Evolutionary conservation across 2,888 invertebrate genomes (phyloP), one percentile per base, ranked within the genome.

Genomic region (Epinotia nisella): DNA sequence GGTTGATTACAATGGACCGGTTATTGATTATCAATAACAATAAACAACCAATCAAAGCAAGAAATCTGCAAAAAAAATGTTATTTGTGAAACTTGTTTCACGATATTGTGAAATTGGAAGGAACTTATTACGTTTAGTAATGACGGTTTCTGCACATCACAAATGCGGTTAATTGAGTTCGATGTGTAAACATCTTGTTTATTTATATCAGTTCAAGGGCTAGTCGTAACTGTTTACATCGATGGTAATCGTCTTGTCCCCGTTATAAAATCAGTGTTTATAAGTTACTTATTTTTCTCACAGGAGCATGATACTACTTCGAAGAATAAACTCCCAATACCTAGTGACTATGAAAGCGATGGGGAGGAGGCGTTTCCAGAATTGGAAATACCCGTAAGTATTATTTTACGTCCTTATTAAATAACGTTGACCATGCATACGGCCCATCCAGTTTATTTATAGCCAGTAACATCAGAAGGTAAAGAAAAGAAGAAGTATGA

Each of bases 341-440:
- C 87, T 53, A 91, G 87, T 79, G 94, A 94, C 77, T 89, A 89
- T 77, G 94, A 94, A 75, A 94, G 94, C 77, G 94, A 94, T 79
- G 92, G 89, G 21, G 94, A 94, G 80, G 94, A 94, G 75, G 90
- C 92, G 15, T 91, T 93, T 76, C 87, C 87, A 29, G 94, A 94
- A 78, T 80, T 90, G 78, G 94, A 93, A 77, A 83, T 91, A 77
- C 86, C 85, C 78, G 94, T 94, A 87, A 92, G 93, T 91, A 83
- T 65, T 76, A 39, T 56, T 24, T 56, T 39, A 71, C 29, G 53
- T 51, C 13, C 41, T 45, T 13, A 1, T 13, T 11, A 3, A 0
- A 45, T 45, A 15, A 11, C 1, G 7, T 39, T 11, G 39, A 2
- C 13, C 13, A 13, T 11, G 15, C 13, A 13, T 45, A 45, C 15